Percentiles rank a stretch among this genome's conserved stretches.
Evolutionary conservation across 2,797 vertebrate species (phyloP).

Genomic region (Gymnothorax javanicus): DNA sequence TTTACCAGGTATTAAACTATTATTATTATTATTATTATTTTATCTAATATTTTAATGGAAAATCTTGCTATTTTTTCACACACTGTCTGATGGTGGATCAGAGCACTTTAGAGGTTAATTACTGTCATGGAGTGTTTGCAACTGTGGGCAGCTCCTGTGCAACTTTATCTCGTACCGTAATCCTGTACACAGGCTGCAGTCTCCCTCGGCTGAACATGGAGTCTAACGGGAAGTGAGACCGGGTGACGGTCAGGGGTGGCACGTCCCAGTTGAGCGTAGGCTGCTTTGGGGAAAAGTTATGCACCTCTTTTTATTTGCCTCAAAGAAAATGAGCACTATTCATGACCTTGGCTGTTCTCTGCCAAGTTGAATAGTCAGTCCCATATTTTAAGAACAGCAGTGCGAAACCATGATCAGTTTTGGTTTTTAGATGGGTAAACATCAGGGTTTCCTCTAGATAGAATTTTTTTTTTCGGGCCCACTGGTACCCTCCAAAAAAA

Average conservation of each 20-base stretch:
- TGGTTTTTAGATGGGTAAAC: no score
- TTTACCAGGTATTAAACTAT: no score
- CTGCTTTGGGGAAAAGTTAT: background rate
- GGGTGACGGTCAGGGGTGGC: no score
- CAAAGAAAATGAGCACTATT: background rate
- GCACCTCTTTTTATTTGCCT: background rate
- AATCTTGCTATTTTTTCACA: background rate
- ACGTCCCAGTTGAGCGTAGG: no score
- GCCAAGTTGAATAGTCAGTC: background rate
- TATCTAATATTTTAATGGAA: no score
- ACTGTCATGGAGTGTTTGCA: background rate
- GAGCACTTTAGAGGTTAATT: background rate
- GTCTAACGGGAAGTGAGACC: background rate
- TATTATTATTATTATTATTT: no score
- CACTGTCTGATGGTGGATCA: background rate
- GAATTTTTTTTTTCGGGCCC: no score
- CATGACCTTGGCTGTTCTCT: background rate
- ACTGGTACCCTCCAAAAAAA: no score
- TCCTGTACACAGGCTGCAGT: background rate
- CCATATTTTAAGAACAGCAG: background rate
- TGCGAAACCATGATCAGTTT: no score
- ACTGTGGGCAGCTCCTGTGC: background rate
- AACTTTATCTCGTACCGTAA: background rate
- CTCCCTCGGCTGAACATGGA: background rate
- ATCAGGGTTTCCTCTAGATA: no score